Conservation (phyloP, 2,797 vertebrate species). For the Liasis olivaceus region DNA sequence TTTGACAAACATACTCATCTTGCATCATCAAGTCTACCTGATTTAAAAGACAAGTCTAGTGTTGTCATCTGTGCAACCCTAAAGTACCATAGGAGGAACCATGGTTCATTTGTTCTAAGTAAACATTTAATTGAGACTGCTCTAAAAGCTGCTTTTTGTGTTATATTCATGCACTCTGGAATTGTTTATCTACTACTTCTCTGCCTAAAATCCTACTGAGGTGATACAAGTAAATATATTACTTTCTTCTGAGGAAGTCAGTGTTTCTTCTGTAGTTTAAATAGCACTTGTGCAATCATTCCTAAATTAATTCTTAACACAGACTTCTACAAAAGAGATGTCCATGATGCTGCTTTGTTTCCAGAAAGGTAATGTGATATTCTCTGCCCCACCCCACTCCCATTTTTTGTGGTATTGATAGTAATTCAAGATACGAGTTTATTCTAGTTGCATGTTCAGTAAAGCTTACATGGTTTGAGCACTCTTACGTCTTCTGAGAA, state of each 20-base stretch:
- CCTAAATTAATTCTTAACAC: background rate
- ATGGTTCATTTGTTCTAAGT: background rate
- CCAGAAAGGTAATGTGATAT: background rate
- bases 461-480: background rate
- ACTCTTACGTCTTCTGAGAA: background rate
- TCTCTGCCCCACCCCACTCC: background rate
- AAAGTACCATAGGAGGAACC: background rate
- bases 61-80: background rate
- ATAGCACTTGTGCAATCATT: background rate
- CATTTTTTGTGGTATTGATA: background rate
- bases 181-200: background rate
- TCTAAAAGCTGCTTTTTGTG: background rate
- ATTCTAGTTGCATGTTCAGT: background rate
- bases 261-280: background rate
- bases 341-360: background rate
- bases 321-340: background rate
- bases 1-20: background rate
- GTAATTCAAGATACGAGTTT: background rate
- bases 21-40: background rate
- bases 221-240: background rate
- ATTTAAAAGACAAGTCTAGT: background rate
- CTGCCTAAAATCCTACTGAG: background rate
- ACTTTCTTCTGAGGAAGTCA: background rate
- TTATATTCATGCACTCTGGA: background rate
- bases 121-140: background rate